phyloP scores from a whole-genome alignment of 2,888 invertebrate genomes.

The Clanis bilineata region DNA sequence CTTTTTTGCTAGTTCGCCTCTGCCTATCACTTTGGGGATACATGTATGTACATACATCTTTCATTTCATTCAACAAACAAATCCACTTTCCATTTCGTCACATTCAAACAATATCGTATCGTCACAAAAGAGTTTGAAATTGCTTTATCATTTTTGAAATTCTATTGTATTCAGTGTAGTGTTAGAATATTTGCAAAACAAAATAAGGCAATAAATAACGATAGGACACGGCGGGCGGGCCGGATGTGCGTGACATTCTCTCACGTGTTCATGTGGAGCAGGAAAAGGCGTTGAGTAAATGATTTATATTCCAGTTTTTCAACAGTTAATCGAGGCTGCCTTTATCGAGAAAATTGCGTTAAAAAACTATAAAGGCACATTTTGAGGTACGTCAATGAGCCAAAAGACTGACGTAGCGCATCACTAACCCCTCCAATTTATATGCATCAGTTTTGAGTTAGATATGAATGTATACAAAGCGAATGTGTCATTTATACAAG shows the following conservation, averaged over 20 bases:
- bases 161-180: constrained; percentile 2
- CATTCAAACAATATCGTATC: neutral
- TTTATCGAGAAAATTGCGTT: too few species aligned
- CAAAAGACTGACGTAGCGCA: too few species aligned
- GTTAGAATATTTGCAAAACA: constrained; percentile 34
- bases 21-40: too few species aligned
- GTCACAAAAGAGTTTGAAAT: neutral
- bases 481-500: too few species aligned
- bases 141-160: neutral
- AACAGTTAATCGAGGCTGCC: constrained; percentile 33
- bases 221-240: constrained; percentile 40
- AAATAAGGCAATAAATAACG: constrained; percentile 53
- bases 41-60: too few species aligned
- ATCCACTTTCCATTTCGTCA: neutral
- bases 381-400: too few species aligned
- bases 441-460: too few species aligned
- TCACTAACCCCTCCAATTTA: too few species aligned
- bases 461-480: too few species aligned
- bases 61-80: too few species aligned
- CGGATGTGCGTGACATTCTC: constrained; percentile 55
- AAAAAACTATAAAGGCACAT: too few species aligned
- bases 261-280: constrained; percentile 60
- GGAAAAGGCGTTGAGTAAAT: constrained; percentile 53
- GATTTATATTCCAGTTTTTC: constrained; percentile 55
- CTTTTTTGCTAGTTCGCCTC: too few species aligned